Percentiles rank a stretch among this genome's conserved stretches.
phyloP scores from a whole-genome alignment of 2,888 invertebrate species.

The Isoperla grammatica region DNA sequence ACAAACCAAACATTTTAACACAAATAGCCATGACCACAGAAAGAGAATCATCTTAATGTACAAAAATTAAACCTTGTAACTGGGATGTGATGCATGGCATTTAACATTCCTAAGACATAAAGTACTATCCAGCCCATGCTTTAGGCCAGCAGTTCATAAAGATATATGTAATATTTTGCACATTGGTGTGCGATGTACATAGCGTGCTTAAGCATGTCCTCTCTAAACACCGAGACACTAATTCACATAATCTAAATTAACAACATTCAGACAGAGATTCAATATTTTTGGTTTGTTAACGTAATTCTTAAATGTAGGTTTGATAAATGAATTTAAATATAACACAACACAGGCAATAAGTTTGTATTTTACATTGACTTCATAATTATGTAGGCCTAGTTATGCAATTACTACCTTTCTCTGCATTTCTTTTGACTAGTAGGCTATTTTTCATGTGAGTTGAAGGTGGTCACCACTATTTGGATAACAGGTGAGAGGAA shows the following conservation, averaged over 20 bases:
- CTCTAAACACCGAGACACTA: neutral
- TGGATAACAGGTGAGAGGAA: constrained; percentile 9
- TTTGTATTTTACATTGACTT: constrained; percentile 3
- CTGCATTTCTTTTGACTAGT: too few species aligned
- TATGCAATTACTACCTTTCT: too few species aligned
- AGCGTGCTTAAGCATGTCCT: too few species aligned
- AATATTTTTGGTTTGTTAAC: neutral
- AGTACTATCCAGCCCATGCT: neutral
- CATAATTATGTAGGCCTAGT: neutral
- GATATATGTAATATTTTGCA: too few species aligned
- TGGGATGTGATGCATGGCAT: too few species aligned
- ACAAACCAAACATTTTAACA: too few species aligned
- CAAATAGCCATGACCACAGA: too few species aligned
- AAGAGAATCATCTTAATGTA: too few species aligned
- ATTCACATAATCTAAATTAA: neutral
- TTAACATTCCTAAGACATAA: neutral
- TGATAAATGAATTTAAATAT: neutral
- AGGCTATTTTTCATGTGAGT: neutral
- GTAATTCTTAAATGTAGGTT: neutral
- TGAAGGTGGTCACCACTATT: neutral
- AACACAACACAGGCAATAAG: neutral
- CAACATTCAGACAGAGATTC: neutral
- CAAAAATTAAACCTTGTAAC: too few species aligned
- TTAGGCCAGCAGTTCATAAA: too few species aligned
- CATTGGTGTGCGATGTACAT: too few species aligned